Percentiles rank a stretch among this genome's conserved stretches.
Conservation (phyloP, 2,113 vertebrate genomes). For the Salvelinus sp. region DNA sequence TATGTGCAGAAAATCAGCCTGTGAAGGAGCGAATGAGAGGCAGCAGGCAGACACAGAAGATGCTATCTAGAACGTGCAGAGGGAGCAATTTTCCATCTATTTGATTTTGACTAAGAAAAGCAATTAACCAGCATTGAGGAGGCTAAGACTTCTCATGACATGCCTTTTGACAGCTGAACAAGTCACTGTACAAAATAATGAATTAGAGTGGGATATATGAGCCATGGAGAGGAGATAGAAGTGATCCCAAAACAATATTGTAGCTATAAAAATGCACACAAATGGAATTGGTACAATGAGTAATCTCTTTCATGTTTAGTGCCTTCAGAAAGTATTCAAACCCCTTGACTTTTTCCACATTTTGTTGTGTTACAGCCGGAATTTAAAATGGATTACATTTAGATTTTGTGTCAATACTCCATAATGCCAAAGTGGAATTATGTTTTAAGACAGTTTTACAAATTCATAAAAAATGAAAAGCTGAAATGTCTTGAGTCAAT, state of each 20-base stretch:
- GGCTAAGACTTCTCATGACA: constrained; percentile 53
- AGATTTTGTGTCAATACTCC: too few relatives aligned
- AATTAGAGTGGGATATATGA: constrained; percentile 35
- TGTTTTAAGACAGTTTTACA: too few relatives aligned
- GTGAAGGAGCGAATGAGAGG: constrained; percentile 1
- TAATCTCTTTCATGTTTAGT: constrained; percentile 19
- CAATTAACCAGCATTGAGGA: constrained; percentile 60
- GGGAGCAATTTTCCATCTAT: constrained; percentile 52
- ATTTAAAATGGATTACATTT: too few relatives aligned
- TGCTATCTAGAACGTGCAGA: constrained; percentile 54
- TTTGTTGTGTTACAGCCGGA: too few relatives aligned
- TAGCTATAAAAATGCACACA: constrained; percentile 25
- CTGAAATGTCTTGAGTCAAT: too few relatives aligned
- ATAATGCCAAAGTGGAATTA: too few relatives aligned
- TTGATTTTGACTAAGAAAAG: constrained; percentile 66
- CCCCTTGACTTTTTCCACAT: too few relatives aligned
- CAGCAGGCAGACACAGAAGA: constrained; percentile 27
- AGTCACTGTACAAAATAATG: constrained; percentile 44
- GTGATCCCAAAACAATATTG: constrained; percentile 26
- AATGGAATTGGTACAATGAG: constrained; percentile 10
- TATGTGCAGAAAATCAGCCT: constrained; percentile 21
- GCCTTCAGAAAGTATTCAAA: too few relatives aligned
- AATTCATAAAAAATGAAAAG: too few relatives aligned
- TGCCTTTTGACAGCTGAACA: constrained; percentile 44
- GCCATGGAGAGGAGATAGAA: constrained; percentile 32